phyloP scores from a whole-genome alignment of 2,888 invertebrate species.

The Belgica antarctica region DNA sequence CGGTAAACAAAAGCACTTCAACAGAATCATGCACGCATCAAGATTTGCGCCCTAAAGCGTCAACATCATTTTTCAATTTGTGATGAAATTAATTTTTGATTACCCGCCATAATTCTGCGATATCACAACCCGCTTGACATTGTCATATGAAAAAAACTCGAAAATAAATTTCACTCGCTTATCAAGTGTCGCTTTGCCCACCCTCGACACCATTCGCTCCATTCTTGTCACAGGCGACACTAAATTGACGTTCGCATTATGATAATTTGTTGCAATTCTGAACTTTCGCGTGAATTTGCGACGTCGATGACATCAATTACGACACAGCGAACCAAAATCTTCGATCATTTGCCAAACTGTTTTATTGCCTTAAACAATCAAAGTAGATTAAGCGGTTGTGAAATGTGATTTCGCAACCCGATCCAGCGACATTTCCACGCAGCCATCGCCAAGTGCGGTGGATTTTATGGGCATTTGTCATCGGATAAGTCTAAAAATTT shows the following conservation, averaged over 20 bases:
- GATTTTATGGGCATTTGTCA: slow-evolving; percentile 39
- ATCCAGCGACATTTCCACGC: slow-evolving; percentile 11
- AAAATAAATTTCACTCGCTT: too few species aligned
- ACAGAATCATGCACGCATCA: too few species aligned
- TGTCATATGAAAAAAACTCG: too few species aligned
- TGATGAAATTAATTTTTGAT: neutral
- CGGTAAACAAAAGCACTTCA: too few species aligned
- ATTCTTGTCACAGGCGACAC: slow-evolving; percentile 6
- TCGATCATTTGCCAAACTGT: neutral
- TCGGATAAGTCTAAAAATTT: slow-evolving; percentile 18
- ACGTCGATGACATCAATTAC: slow-evolving; percentile 8
- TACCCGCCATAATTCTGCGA: neutral
- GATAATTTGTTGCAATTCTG: neutral
- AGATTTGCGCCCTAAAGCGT: too few species aligned
- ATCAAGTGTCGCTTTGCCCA: neutral
- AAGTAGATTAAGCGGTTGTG: neutral
- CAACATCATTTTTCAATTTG: slow-evolving; percentile 1
- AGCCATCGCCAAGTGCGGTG: slow-evolving; percentile 14
- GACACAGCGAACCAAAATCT: neutral
- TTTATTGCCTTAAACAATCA: neutral
- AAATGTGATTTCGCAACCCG: neutral
- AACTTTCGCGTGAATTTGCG: neutral
- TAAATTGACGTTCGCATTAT: too few species aligned
- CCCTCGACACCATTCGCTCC: neutral
- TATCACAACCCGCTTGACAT: neutral